phyloP scores from a whole-genome alignment of 2,888 invertebrate species.

The Apantesis nais region DNA sequence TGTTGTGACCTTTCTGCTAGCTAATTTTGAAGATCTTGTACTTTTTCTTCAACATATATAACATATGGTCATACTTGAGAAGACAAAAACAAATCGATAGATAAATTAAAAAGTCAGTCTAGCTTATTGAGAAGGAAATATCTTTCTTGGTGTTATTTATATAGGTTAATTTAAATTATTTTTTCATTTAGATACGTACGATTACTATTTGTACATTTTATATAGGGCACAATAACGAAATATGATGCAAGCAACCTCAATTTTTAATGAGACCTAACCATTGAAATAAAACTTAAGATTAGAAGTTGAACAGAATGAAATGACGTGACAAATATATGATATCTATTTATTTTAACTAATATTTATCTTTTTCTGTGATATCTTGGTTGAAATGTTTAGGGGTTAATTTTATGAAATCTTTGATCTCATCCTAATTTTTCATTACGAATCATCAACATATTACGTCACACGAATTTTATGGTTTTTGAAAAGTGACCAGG shows the following conservation, averaged over 20 bases:
- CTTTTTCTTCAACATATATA: too few relatives aligned
- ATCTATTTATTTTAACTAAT: background rate
- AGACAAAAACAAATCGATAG: too few relatives aligned
- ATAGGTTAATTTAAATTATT: background rate
- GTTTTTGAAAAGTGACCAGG: background rate
- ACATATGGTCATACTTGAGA: too few relatives aligned
- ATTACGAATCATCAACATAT: background rate
- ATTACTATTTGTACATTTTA: slow-evolving; percentile 10
- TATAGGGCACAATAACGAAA: slow-evolving; percentile 2
- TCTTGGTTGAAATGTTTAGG: background rate
- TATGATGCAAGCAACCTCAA: background rate
- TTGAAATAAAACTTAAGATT: background rate
- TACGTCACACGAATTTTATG: background rate
- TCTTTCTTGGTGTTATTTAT: too few relatives aligned
- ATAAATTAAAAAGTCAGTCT: too few relatives aligned
- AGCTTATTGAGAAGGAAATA: too few relatives aligned
- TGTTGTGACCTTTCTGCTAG: too few relatives aligned
- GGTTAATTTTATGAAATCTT: background rate
- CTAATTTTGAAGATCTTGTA: too few relatives aligned
- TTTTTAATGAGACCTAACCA: background rate
- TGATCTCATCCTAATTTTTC: background rate
- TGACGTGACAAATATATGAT: background rate
- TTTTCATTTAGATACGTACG: background rate
- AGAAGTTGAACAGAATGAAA: background rate
- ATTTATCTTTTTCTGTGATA: background rate